Evolutionary conservation across 2,888 invertebrate species (phyloP), one percentile per base, ranked within the genome.

Genomic region (Ophion slaviceki): DNA sequence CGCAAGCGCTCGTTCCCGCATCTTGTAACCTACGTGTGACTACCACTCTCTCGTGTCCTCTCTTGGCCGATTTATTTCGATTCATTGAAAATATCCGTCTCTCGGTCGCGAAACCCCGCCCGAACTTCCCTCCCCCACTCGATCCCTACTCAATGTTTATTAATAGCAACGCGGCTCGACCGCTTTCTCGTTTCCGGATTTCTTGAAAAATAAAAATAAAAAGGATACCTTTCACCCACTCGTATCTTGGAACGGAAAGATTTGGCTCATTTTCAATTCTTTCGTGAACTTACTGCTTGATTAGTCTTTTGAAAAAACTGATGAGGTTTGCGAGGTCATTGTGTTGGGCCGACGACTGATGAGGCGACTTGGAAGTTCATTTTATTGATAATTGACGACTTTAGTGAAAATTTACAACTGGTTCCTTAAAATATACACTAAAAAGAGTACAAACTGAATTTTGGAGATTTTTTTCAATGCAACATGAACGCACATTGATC

Each of bases 31-130:
- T 47, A 66, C 75, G 45, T 57, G 62, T 67, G 20, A 67, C 59
- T 74, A 62, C 71, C 70, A 10, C 28, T 40, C 68, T 74, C 80
- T 82, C 84, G 47, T 78, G 59, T 85, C 74, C 86, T 75, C 75
- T 80, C 86, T 64, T 70, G 77, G 84, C 89, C 88, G 89, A 91
- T 91, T 91, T 91, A 91, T 90, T 91, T 90, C 88, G 88, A 91
- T 91, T 91, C 90, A 91, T 91, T 91, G 89, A 91, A 91, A 90
- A 86, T 86, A 80, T 83, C 74, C 74, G 75, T 71, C 82, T 61
- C 78, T 36, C 80, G 66, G 70, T 47, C 47, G 62, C 70, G 68
- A 77, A 74, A 71, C 74, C 61, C 57, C 57, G n/a, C 57, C 66
- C 17, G 8, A 40, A 14, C 62, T 28, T 11, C 53, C 67, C 74